Percentiles rank a stretch among this genome's conserved stretches.
Conservation (phyloP, 1,140 invertebrate genomes). For the Aphaenogaster ashmeadi region DNA sequence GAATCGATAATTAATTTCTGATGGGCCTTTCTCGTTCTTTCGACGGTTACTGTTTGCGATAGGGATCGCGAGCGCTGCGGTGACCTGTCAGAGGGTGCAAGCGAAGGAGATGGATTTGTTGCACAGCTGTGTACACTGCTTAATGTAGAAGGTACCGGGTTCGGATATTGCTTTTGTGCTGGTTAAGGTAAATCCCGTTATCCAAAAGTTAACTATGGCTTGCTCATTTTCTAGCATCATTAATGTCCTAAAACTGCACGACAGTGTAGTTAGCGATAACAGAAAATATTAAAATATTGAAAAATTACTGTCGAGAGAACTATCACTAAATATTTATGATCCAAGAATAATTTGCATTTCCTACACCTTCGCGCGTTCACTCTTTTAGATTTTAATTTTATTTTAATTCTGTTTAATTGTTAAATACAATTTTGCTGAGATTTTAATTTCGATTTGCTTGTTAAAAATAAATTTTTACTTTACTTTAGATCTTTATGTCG, state of each 20-base stretch:
- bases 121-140: conserved; percentile 85
- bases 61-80: conserved; percentile 63
- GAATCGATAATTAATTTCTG: conserved; percentile 80
- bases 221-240: conserved; percentile 68
- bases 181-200: conserved; percentile 79
- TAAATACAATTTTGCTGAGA: conserved; percentile 26
- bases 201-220: conserved; percentile 76
- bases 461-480: conserved; percentile 1
- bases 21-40: conserved; percentile 62
- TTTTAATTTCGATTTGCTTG: neutral
- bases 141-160: conserved; percentile 77
- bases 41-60: conserved; percentile 71
- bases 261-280: neutral
- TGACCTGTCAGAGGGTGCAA: conserved; percentile 70
- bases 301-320: neutral
- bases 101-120: conserved; percentile 81
- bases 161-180: conserved; percentile 71
- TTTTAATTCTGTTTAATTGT: neutral
- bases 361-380: neutral
- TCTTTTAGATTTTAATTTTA: neutral
- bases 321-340: neutral
- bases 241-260: conserved; percentile 49
- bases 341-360: neutral
- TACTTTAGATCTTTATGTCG: neutral
- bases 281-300: neutral